Base-by-base conservation (phyloP, 2,797 vertebrate genomes). In the Schizothorax lantsangensis region DNA sequence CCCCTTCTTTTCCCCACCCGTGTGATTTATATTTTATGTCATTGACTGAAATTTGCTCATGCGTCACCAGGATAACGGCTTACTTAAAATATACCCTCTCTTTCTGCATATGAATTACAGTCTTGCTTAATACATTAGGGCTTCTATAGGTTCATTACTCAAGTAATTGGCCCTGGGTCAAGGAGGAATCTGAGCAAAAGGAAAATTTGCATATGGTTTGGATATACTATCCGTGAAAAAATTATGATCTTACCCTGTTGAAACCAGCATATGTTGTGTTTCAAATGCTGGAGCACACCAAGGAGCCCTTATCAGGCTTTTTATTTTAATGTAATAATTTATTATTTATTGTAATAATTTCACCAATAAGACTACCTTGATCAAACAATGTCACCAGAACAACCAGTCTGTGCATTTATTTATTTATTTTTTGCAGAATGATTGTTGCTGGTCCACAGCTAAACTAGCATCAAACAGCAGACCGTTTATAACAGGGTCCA, bases 91-190 rank as follows among this genome's bases (percentile, higher is more conserved):
- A 73, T 62, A 79, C 64, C 4, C 12, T 49, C 43, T 79, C 23
- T 40, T 79, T 45, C 19, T 84, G 84, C 75, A 86, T 71, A 77
- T 83, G 59, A 40, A 81, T 64, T 43, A 40, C 43, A 49, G 43
- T 26, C 30, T 38, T 52, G 69, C 45, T 74, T 81, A 78, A 78
- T 85, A 78, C 73, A 75, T 88, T 68, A 81, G 43, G 33, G 52
- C 62, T 86, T 66, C 36, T 79, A 45, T 71, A 71, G 64, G 64
- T 57, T 79, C 64, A 79, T 85, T 85, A 69, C 49, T 79, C 52
- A 87, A 82, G 66, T 69, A 88, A 85, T 43, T 79, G 59, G 81
- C 75, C 54, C 66, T 47, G 33, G 66, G 68, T 69, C 85, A 80
- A 36, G 21, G 43, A 84, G 71, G 62, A 84, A 72, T 43, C 17